Conservation (phyloP, 2,888 invertebrate species). For the Drosophila eohydei region DNA sequence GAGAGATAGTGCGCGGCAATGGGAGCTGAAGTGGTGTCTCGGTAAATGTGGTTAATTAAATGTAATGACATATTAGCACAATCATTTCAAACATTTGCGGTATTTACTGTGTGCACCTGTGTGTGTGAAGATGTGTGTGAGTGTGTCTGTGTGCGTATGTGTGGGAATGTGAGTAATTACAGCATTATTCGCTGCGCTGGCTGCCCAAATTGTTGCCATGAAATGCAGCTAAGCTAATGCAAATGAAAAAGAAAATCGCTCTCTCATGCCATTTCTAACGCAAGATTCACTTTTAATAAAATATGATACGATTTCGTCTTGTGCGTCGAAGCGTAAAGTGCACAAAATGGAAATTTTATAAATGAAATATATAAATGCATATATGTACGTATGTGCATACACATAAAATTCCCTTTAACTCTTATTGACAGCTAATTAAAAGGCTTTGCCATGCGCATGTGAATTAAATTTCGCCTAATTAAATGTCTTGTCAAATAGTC, state of each 20-base stretch:
- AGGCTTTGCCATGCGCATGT: slow-evolving; percentile 3
- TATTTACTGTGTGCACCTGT: slow-evolving; percentile 9
- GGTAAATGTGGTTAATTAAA: slow-evolving; percentile 77
- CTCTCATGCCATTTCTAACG: slow-evolving; percentile 31
- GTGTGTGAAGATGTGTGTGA: neutral
- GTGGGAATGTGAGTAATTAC: slow-evolving; percentile 20
- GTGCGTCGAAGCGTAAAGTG: slow-evolving; percentile 29
- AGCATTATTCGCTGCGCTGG: slow-evolving; percentile 24
- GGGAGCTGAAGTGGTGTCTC: neutral
- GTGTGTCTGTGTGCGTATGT: neutral
- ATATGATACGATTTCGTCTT: slow-evolving; percentile 22
- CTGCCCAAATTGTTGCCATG: slow-evolving; percentile 12
- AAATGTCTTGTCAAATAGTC: slow-evolving; percentile 6
- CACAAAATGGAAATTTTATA: slow-evolving; percentile 17
- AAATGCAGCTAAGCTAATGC: slow-evolving; percentile 17
- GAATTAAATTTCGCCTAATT: slow-evolving; percentile 5
- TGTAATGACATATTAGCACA: slow-evolving; percentile 66
- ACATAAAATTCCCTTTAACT: slow-evolving; percentile 8
- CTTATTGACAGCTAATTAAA: slow-evolving; percentile 38
- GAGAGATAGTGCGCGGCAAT: neutral
- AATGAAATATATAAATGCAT: slow-evolving; percentile 8
- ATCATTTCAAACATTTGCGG: slow-evolving; percentile 56
- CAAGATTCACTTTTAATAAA: slow-evolving; percentile 24
- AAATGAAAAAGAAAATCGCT: slow-evolving; percentile 53
- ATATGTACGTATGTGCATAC: neutral